A percentile compares a stretch with the other conserved stretches of the same genome.
phyloP scores from a whole-genome alignment of 2,888 invertebrate species.

The Clepsis dumicolana region DNA sequence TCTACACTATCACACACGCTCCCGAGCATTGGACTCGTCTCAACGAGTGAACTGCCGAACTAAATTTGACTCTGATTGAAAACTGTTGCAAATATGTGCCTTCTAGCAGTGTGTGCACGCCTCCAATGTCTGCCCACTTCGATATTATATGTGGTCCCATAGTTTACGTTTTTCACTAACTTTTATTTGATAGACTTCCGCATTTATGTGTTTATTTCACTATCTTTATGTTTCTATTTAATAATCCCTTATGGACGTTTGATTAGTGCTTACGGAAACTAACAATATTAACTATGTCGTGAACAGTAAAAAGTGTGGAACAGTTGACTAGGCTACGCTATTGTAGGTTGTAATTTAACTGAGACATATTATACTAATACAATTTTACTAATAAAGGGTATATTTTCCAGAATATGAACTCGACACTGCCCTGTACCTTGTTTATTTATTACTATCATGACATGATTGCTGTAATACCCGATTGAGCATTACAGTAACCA shows the following conservation, averaged over 20 bases:
- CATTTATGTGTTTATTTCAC: constrained; percentile 70
- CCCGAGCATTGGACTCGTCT: constrained; percentile 49
- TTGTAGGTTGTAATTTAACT: constrained; percentile 43
- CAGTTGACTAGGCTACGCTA: constrained; percentile 17
- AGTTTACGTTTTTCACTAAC: constrained; percentile 63
- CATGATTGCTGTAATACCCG: constrained; percentile 30
- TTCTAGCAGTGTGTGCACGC: constrained; percentile 84
- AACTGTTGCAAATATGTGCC: constrained; percentile 74
- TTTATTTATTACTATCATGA: background rate
- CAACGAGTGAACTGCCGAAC: constrained; percentile 57
- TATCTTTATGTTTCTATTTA: constrained; percentile 69
- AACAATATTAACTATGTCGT: constrained; percentile 19
- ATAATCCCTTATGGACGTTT: constrained; percentile 55
- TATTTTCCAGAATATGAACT: constrained; percentile 60
- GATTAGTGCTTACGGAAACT: constrained; percentile 53
- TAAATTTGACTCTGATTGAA: constrained; percentile 59
- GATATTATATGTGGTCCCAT: constrained; percentile 84
- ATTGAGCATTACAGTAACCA: constrained; percentile 43
- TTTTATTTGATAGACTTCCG: constrained; percentile 70
- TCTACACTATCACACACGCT: constrained; percentile 70
- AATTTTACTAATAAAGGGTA: constrained; percentile 59
- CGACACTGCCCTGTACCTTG: constrained; percentile 50
- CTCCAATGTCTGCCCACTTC: constrained; percentile 81
- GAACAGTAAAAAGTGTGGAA: constrained; percentile 23
- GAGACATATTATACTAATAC: constrained; percentile 65